A percentile compares a stretch with the other conserved stretches of the same genome.
phyloP scores from a whole-genome alignment of 2,888 invertebrate species.

The Hecatera dysodea region DNA sequence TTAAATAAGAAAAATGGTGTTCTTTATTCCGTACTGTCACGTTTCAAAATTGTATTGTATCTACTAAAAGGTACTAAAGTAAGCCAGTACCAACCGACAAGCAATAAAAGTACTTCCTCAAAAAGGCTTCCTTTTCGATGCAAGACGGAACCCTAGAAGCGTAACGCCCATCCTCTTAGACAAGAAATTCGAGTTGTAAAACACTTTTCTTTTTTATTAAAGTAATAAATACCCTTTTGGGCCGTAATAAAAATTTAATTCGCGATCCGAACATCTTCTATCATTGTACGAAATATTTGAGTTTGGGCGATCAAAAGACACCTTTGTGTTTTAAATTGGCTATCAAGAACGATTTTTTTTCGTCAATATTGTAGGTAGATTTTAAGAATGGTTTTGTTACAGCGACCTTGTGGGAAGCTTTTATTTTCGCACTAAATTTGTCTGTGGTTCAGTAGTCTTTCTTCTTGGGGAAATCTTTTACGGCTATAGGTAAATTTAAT shows the following conservation, averaged over 20 bases:
- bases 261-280: constrained; percentile 53
- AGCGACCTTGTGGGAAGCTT: neutral
- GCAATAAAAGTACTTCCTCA: neutral
- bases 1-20: no score
- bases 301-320: constrained; percentile 44
- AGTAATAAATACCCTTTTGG: constrained; percentile 65
- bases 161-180: constrained; percentile 1
- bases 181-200: constrained; percentile 46
- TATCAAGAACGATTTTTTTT: constrained; percentile 42
- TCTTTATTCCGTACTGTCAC: no score
- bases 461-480: no score
- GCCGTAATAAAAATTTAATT: constrained; percentile 68
- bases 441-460: neutral
- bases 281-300: constrained; percentile 29
- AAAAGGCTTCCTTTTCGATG: neutral
- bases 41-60: no score
- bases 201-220: constrained; percentile 60
- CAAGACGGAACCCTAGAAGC: constrained; percentile 3
- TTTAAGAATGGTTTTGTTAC: constrained; percentile 11
- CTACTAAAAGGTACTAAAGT: no score
- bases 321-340: constrained; percentile 62
- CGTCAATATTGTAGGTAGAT: constrained; percentile 24
- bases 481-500: no score
- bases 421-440: constrained; percentile 7
- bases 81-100: neutral